phyloP scores from a whole-genome alignment of 2,113 vertebrate species.

The Cyanoliseus patagonus region DNA sequence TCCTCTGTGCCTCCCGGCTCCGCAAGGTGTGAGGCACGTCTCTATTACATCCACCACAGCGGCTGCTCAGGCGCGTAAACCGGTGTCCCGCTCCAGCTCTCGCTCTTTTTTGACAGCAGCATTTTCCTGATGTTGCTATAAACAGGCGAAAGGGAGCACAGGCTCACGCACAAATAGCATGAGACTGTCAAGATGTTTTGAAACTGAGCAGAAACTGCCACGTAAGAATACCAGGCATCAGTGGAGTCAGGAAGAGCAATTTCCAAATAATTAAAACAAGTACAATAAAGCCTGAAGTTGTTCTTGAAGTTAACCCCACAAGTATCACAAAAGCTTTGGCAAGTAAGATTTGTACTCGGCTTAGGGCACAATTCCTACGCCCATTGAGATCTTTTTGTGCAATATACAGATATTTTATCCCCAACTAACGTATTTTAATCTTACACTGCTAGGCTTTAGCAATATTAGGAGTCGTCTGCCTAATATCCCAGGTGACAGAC shows the following conservation, averaged over 20 bases:
- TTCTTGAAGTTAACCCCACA: not conserved
- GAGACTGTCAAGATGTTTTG: not conserved
- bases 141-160: not conserved
- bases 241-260: not conserved
- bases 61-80: not conserved
- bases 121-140: not conserved
- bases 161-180: not conserved
- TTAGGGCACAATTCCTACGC: not conserved
- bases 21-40: not conserved
- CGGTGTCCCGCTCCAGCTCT: not conserved
- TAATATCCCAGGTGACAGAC: not conserved
- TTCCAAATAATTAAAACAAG: constrained; percentile 5
- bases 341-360: not conserved
- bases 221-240: not conserved
- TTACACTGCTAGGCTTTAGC: not conserved
- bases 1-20: not conserved
- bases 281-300: not conserved
- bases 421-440: not conserved
- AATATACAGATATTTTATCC: not conserved
- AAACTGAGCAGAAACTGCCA: not conserved
- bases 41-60: fast-evolving
- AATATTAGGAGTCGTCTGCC: not conserved
- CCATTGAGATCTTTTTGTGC: not conserved
- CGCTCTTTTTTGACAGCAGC: too few species aligned
- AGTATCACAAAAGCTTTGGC: not conserved